Base-by-base conservation (phyloP, 2,113 vertebrate genomes). In the Centropus unirufus region DNA sequence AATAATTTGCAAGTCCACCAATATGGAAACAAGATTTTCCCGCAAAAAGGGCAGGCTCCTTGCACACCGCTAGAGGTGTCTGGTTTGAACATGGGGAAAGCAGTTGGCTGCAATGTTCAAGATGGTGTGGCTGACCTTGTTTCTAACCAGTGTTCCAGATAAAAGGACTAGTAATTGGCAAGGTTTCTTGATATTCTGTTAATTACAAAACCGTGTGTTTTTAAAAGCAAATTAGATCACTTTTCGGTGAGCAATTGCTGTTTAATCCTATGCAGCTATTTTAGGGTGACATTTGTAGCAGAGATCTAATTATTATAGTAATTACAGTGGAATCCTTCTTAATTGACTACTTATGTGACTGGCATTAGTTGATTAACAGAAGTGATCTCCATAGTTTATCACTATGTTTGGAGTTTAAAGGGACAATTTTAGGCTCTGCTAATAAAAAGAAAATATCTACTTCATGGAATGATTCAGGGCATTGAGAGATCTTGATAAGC, bases 291-390 rank as follows among this genome's bases (percentile, higher is more conserved):
- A 32, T 95, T 93, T 86, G 59, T 92, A 89, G 29, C 36, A 81
- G 79, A 74, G 57, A 74, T 77, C 30, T 90, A 47, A 81, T 95
- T 95, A 66, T 74, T 91, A 6, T 13, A 47, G 59, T 83, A 86
- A 92, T 97, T 90, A 82, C 61, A 81, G 68, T 72, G 52, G 73
- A 90, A 58, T 76, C 21, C 23, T 89, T 67, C 32, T 76, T 89
- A 86, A 88, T 57, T 83, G 61, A 36, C 76, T 83, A 8, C 90
- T 95, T 59, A 26, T n/a, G 93, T 93, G 88, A 34, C 76, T 70
- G 85, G 64, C 36, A 64, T 49, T 42, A 20, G 19, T 78, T 94
- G 75, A 72, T 91, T 66, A 80, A 90, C 26, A 70, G 66, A 55
- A 86, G 51, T 0, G 2, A 59, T 54, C 34, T 63, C 29, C 7